phyloP scores from a whole-genome alignment of 2,113 vertebrate genomes.

The Dendrocopos noguchii region DNA sequence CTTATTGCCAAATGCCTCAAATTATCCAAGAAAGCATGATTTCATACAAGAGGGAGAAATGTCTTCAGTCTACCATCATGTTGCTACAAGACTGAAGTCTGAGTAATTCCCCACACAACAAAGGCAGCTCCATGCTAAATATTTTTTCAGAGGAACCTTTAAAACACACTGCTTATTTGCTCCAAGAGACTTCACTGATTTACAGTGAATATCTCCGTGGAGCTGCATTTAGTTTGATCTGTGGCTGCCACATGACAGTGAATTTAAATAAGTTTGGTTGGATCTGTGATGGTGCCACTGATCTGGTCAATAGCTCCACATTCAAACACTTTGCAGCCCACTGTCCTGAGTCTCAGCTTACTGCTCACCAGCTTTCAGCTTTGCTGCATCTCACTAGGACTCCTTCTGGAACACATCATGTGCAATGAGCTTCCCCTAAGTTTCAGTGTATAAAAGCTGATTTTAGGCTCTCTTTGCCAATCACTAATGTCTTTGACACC shows the following conservation, averaged over 20 bases:
- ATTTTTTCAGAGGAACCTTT: neutral
- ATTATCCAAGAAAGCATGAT: neutral
- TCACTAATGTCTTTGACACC: neutral
- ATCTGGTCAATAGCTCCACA: neutral
- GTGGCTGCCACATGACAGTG: neutral
- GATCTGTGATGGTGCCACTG: neutral
- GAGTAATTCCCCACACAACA: neutral
- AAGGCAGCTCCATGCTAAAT: neutral
- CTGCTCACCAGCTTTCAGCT: neutral
- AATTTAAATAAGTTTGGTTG: neutral
- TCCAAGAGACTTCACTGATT: neutral
- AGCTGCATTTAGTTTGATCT: neutral
- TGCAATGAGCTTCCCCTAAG: neutral
- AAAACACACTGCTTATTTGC: neutral
- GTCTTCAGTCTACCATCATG: neutral
- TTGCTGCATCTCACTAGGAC: neutral
- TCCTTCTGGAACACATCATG: neutral
- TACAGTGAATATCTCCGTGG: neutral
- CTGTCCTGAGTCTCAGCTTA: neutral
- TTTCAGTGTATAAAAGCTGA: neutral
- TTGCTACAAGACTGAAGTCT: neutral
- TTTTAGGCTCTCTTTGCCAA: neutral
- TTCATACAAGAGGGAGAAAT: neutral
- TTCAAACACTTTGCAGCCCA: neutral
- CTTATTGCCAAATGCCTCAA: constrained; percentile 2